A percentile compares a stretch with the other conserved stretches of the same genome.
phyloP scores from a whole-genome alignment of 2,888 invertebrate species.

The Lasioglossum malachurum region DNA sequence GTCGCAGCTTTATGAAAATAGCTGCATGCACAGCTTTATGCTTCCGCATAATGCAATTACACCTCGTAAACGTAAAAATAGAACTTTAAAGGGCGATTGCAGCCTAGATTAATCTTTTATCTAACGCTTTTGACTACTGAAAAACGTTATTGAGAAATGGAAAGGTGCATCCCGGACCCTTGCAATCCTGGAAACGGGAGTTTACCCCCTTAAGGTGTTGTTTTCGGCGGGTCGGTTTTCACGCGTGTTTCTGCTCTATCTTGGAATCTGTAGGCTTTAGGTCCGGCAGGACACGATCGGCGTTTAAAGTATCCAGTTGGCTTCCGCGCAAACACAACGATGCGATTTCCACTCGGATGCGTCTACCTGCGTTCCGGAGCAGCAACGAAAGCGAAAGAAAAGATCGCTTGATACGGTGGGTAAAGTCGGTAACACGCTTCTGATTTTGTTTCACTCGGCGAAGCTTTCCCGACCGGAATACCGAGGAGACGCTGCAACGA shows the following conservation, averaged over 20 bases:
- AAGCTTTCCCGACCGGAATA: slow-evolving; percentile 16
- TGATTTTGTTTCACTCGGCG: slow-evolving; percentile 38
- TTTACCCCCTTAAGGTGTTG: neutral
- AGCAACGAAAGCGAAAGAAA: slow-evolving; percentile 46
- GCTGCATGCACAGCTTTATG: too few species aligned
- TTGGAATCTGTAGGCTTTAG: slow-evolving; percentile 17
- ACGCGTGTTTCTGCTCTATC: slow-evolving; percentile 10
- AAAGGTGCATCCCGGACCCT: too few species aligned
- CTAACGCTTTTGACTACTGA: too few species aligned
- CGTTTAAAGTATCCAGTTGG: slow-evolving; percentile 44
- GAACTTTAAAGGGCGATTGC: too few species aligned
- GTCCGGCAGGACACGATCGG: slow-evolving; percentile 13
- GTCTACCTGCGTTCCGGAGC: slow-evolving; percentile 54
- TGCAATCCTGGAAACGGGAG: too few species aligned
- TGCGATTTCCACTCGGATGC: slow-evolving; percentile 54
- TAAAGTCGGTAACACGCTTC: slow-evolving; percentile 41
- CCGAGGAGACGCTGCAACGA: slow-evolving; percentile 1
- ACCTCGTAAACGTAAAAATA: too few species aligned
- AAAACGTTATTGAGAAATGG: too few species aligned
- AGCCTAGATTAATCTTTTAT: too few species aligned
- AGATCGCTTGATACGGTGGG: slow-evolving; percentile 56
- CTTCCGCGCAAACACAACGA: slow-evolving; percentile 58
- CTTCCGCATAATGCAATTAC: too few species aligned
- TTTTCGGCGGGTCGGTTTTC: neutral
- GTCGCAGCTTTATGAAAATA: too few species aligned